A percentile compares a stretch with the other conserved stretches of the same genome.
These are phyloP conservation scores for Corydoras sp. DNA, from an alignment of 2,113 vertebrate species.

Conservation along the genomic window DNA sequence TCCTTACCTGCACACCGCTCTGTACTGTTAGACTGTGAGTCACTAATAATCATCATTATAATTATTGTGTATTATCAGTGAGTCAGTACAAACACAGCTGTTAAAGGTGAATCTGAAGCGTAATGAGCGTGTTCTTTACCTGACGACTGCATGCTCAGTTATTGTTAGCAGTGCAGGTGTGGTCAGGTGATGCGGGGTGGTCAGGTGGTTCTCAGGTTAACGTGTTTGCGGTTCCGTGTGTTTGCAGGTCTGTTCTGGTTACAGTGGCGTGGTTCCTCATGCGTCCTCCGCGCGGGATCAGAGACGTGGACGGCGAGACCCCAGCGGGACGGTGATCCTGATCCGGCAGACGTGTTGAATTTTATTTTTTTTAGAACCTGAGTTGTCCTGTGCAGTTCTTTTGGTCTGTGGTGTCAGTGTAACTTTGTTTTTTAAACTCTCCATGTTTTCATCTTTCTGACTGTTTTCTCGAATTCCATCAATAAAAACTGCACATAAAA, in stretches of 20 bases:
- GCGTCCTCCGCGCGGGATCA: too few relatives aligned
- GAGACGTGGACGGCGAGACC: neutral
- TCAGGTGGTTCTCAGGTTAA: too few relatives aligned
- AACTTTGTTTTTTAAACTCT: neutral
- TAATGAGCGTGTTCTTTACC: too few relatives aligned
- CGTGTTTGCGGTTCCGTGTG: neutral
- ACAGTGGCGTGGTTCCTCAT: neutral
- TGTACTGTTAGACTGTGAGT: too few relatives aligned
- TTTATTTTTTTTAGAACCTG: neutral
- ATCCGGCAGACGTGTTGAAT: neutral
- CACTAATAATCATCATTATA: too few relatives aligned
- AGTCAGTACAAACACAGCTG: too few relatives aligned
- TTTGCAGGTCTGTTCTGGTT: neutral
- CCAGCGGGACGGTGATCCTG: conserved; percentile 8
- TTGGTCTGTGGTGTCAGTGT: neutral
- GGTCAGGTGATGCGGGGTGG: too few relatives aligned
- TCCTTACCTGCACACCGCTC: too few relatives aligned
- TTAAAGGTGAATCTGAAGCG: too few relatives aligned
- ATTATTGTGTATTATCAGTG: too few relatives aligned
- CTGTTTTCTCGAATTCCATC: neutral
- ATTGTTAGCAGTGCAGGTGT: too few relatives aligned
- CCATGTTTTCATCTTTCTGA: neutral
- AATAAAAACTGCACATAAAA: conserved; percentile 1
- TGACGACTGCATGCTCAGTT: too few relatives aligned
- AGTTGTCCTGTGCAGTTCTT: conserved; percentile 7